A percentile compares a stretch with the other conserved stretches of the same genome.
These are phyloP conservation scores for Anaspis maculata DNA, from an alignment of 2,888 invertebrate species.

Conservation along the genomic window DNA sequence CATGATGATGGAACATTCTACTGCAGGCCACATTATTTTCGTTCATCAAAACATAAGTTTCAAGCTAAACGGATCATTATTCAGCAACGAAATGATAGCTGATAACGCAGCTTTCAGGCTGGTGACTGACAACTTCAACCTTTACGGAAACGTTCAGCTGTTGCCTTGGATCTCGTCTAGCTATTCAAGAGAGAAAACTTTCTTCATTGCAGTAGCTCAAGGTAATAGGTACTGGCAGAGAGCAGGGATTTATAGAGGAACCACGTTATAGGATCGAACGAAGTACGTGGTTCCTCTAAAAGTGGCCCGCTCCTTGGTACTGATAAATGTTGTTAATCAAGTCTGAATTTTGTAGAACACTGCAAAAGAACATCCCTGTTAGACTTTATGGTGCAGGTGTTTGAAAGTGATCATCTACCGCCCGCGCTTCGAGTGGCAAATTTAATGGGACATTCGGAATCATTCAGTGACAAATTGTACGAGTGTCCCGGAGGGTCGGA, in stretches of 20 bases:
- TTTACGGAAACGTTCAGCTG: constrained; percentile 9
- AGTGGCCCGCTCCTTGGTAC: no score
- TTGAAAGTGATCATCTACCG: constrained; percentile 24
- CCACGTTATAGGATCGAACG: no score
- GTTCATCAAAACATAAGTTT: constrained; percentile 13
- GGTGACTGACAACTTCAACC: constrained; percentile 14
- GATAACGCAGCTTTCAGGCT: constrained; percentile 26
- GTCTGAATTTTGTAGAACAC: constrained; percentile 21
- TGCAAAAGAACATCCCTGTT: constrained; percentile 18
- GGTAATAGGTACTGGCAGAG: constrained; percentile 23
- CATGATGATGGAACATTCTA: constrained; percentile 8
- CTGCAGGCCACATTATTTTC: constrained; percentile 9
- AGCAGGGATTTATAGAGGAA: no score
- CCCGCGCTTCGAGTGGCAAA: constrained; percentile 23
- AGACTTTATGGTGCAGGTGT: constrained; percentile 23
- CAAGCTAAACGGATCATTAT: constrained; percentile 13
- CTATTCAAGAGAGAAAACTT: constrained; percentile 22
- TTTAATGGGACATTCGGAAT: constrained; percentile 22
- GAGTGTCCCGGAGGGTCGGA: constrained; percentile 23
- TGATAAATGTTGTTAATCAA: constrained; percentile 2
- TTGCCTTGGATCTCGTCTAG: constrained; percentile 21
- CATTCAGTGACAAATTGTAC: constrained; percentile 19
- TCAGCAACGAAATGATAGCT: constrained; percentile 20
- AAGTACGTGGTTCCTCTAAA: no score
- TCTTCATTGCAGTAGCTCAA: constrained; percentile 27